Percentiles rank a stretch among this genome's conserved stretches.
Conservation (phyloP, 2,888 invertebrate genomes). For the Calephelis perditalis region DNA sequence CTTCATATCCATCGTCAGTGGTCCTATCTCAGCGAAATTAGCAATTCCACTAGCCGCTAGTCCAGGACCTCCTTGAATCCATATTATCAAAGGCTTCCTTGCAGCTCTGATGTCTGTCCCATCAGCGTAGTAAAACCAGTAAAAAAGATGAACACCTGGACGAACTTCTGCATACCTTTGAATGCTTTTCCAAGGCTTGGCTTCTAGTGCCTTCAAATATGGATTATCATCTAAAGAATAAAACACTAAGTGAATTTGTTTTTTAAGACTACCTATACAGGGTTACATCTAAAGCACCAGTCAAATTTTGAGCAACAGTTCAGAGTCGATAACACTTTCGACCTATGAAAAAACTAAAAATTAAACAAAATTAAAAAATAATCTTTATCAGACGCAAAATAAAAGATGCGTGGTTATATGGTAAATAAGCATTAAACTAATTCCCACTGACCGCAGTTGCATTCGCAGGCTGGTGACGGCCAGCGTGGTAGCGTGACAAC, state of each 20-base stretch:
- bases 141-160: slow-evolving; percentile 87
- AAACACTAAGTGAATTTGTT: neutral
- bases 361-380: too few relatives aligned
- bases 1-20: slow-evolving; percentile 81
- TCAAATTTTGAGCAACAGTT: too few relatives aligned
- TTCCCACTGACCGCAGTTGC: too few relatives aligned
- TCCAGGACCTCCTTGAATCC: slow-evolving; percentile 94
- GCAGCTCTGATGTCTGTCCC: slow-evolving; percentile 75
- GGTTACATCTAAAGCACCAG: too few relatives aligned
- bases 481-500: too few relatives aligned
- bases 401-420: too few relatives aligned
- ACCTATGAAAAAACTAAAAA: too few relatives aligned
- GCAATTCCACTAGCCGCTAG: slow-evolving; percentile 90
- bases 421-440: too few relatives aligned
- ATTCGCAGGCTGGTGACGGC: too few relatives aligned
- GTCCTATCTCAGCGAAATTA: slow-evolving; percentile 92
- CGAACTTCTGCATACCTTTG: slow-evolving; percentile 88
- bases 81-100: slow-evolving; percentile 85
- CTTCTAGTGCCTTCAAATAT: slow-evolving; percentile 43
- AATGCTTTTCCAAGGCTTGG: slow-evolving; percentile 56
- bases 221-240: slow-evolving; percentile 41
- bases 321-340: too few relatives aligned
- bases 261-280: too few relatives aligned
- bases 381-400: too few relatives aligned
- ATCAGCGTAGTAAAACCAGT: slow-evolving; percentile 91